phyloP scores from a whole-genome alignment of 2,888 invertebrate genomes.

The Habroteleia sp. region DNA sequence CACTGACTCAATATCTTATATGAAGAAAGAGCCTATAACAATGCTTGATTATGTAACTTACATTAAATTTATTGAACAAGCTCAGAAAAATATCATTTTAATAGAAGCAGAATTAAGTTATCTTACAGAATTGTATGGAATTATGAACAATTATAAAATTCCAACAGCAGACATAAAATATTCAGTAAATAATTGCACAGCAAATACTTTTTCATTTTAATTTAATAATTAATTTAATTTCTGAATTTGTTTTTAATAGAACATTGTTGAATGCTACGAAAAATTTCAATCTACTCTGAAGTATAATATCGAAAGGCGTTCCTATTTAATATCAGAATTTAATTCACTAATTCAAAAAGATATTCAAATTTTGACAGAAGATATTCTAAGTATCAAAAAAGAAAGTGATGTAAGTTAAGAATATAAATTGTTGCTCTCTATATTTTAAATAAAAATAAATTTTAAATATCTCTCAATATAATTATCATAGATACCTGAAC shows the following conservation, averaged over 20 bases:
- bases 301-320: conserved; percentile 85
- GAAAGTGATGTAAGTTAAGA: conserved; percentile 87
- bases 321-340: conserved; percentile 87
- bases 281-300: conserved; percentile 87
- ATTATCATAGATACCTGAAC: conserved; percentile 90
- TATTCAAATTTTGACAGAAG: conserved; percentile 87
- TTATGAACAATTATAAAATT: conserved; percentile 91
- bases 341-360: conserved; percentile 89
- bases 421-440: too few relatives aligned
- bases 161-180: conserved; percentile 60
- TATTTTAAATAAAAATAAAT: not conserved
- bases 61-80: conserved; percentile 86
- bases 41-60: conserved; percentile 89
- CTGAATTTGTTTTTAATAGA: conserved; percentile 78
- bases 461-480: too few relatives aligned
- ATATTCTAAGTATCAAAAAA: conserved; percentile 87
- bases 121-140: conserved; percentile 90
- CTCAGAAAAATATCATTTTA: conserved; percentile 85
- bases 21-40: conserved; percentile 84
- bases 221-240: too few relatives aligned
- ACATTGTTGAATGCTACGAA: conserved; percentile 85
- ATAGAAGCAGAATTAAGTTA: conserved; percentile 90
- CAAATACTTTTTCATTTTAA: too few relatives aligned
- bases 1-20: conserved; percentile 84
- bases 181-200: too few relatives aligned